Base-by-base conservation (phyloP, 1,140 invertebrate species). In the Pseudomyrmex cubaensis region DNA sequence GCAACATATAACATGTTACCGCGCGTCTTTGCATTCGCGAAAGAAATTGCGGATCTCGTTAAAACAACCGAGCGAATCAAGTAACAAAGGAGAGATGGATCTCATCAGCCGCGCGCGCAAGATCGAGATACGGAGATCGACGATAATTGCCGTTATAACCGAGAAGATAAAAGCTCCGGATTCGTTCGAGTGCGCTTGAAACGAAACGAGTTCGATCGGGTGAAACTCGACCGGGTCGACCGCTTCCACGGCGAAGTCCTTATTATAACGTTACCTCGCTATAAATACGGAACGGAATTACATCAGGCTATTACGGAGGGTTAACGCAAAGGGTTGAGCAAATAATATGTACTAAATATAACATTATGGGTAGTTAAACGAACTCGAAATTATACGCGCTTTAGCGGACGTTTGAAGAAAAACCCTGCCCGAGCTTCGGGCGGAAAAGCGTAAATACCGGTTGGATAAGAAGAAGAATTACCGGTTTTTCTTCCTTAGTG, bases 241-340 rank as follows among this genome's bases (percentile, higher is more conserved):
- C 9, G 48, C 46, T 69, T 35, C 64, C 35, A 57, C 76, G 64
- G 48, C 64, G 61, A 50, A 59, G 59, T 69, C 66, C 78, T 74
- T 82, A 73, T 82, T 83, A 74, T 66, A 85, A 85, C 75, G 80
- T 82, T 76, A 62, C 46, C n/a, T 48, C 70, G 78, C 72, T 82
- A 75, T 76, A 76, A 75, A 62, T 82, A 82, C 69, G 48, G 35
- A 75, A 50, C 69, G 25, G 73, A 75, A 82, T 74, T 76, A 62
- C 61, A 25, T 35, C 20, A 50, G 69, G 61, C 52, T 76, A 64
- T 73, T 82, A 63, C 35, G 20, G 67, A 35, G 59, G 61, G 17
- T 12, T 5, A 17, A 2, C 12, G 35, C 9, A 61, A 56, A 20
- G 59, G 70, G 25, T 70, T 70, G 76, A 80, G 76, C 66, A 59